A percentile compares a stretch with the other conserved stretches of the same genome.
These are phyloP conservation scores for Neocrepidodera transversa DNA, from an alignment of 2,888 invertebrate species.

Conservation along the genomic window DNA sequence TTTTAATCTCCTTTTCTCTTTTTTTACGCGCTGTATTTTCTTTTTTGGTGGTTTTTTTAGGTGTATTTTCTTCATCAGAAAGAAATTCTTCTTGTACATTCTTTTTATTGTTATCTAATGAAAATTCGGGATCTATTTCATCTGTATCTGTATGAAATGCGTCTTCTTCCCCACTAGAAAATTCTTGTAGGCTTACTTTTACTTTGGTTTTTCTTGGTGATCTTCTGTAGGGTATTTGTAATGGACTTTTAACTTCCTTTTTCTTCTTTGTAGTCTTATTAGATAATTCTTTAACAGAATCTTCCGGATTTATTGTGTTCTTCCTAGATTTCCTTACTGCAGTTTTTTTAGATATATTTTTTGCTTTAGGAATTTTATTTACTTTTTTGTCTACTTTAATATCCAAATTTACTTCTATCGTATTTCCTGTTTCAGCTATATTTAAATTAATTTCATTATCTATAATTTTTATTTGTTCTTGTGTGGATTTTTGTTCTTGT, in stretches of 20 bases:
- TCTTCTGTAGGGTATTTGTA: slow-evolving; percentile 37
- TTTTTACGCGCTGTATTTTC: slow-evolving; percentile 19
- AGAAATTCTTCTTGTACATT: slow-evolving; percentile 21
- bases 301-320: too few species aligned
- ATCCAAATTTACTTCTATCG: too few species aligned
- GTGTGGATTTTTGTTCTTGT: too few species aligned
- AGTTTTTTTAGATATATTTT: too few species aligned
- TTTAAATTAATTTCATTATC: too few species aligned
- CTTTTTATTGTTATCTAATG: slow-evolving; percentile 27
- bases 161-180: slow-evolving; percentile 48
- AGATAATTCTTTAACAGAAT: too few species aligned
- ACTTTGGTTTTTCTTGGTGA: slow-evolving; percentile 44
- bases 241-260: slow-evolving; percentile 8
- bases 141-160: slow-evolving; percentile 50
- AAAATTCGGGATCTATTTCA: slow-evolving; percentile 50
- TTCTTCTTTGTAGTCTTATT: slow-evolving; percentile 10
- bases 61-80: slow-evolving; percentile 1
- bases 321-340: too few species aligned
- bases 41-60: slow-evolving; percentile 7
- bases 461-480: too few species aligned
- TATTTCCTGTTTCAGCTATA: too few species aligned
- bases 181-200: slow-evolving; percentile 46
- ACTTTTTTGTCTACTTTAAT: too few species aligned
- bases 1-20: slow-evolving; percentile 37
- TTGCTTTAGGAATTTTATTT: too few species aligned